Evolutionary conservation across 2,797 vertebrate genomes (phyloP).

Genomic region (Enteromius argenteus): DNA sequence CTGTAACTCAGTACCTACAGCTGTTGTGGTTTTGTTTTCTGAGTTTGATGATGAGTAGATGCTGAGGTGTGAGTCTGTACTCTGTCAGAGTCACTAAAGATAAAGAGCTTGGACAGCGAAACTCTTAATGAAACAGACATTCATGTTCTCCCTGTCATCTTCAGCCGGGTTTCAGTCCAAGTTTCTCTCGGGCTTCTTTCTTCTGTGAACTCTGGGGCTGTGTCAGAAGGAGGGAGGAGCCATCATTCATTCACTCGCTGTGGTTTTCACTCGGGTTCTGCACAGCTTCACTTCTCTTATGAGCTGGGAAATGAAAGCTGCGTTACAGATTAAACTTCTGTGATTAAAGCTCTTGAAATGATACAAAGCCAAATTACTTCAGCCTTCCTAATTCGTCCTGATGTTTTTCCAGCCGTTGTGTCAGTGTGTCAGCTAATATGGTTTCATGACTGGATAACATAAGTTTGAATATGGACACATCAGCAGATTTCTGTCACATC

Average conservation of each 20-base stretch:
- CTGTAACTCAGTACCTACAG: neutral
- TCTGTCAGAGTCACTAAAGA: slow-evolving; percentile 35
- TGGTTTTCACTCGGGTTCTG: neutral
- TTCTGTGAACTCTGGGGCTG: slow-evolving; percentile 61
- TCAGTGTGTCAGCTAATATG: neutral
- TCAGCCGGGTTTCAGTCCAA: slow-evolving; percentile 24
- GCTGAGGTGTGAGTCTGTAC: neutral
- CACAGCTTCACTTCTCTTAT: neutral
- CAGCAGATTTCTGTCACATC: neutral
- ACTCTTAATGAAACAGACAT: slow-evolving; percentile 32
- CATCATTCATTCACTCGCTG: slow-evolving; percentile 67
- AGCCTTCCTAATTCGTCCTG: neutral
- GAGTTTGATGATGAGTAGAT: neutral
- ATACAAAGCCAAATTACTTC: slow-evolving; percentile 12
- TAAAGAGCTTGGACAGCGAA: slow-evolving; percentile 20
- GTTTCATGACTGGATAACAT: neutral
- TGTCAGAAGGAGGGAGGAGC: slow-evolving; percentile 57
- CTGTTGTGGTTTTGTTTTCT: neutral
- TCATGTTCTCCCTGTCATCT: slow-evolving; percentile 42
- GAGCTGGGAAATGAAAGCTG: slow-evolving; percentile 81
- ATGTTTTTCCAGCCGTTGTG: neutral
- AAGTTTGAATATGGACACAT: neutral
- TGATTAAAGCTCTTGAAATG: neutral
- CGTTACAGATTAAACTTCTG: slow-evolving; percentile 52
- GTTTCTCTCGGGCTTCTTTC: slow-evolving; percentile 55